Conservation (phyloP, 2,113 vertebrate species). For the Naja naja region DNA sequence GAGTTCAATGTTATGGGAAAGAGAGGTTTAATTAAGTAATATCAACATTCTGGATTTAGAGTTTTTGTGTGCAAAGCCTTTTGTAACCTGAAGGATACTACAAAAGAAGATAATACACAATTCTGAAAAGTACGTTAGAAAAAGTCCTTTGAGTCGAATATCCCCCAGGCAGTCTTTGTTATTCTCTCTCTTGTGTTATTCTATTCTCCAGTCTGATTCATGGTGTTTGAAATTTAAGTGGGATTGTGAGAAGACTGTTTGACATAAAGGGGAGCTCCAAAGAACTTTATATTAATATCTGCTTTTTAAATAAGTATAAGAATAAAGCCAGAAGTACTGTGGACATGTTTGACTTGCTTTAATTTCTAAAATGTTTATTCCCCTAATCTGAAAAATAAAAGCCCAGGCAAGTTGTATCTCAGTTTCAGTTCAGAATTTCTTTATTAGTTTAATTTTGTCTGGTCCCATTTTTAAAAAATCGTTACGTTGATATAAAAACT, state of each 20-base stretch:
- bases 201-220: neutral
- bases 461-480: neutral
- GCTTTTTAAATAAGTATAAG: slow-evolving; percentile 2
- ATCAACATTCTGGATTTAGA: neutral
- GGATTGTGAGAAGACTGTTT: neutral
- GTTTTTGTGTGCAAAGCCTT: neutral
- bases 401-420: neutral
- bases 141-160: neutral
- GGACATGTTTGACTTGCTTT: neutral
- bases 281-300: neutral
- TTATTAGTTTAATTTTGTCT: slow-evolving; percentile 5
- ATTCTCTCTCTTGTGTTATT: neutral
- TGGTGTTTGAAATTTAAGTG: neutral
- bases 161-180: neutral
- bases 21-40: neutral
- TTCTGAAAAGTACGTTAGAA: neutral
- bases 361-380: neutral
- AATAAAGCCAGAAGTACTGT: neutral
- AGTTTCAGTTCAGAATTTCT: slow-evolving; percentile 13
- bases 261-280: accelerated
- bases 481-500: slow-evolving; percentile 47
- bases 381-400: neutral
- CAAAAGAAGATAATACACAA: slow-evolving; percentile 13
- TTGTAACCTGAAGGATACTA: neutral
- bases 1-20: neutral